Conservation (phyloP, 2,113 vertebrate genomes). For the Brienomyrus brachyistius region DNA sequence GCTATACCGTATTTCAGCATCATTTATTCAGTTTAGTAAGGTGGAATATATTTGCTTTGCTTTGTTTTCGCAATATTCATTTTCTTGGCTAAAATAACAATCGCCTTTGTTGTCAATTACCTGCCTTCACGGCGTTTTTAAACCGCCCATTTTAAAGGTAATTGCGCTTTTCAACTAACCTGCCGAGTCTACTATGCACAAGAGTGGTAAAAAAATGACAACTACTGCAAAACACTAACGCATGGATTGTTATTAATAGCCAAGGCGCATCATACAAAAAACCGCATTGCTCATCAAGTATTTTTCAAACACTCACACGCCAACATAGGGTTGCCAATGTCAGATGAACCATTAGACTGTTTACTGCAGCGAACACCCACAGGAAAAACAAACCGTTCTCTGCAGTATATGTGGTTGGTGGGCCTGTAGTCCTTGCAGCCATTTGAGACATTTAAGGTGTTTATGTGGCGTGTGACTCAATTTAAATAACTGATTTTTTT, state of each 20-base stretch:
- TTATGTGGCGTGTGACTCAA: neutral
- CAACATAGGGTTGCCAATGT: neutral
- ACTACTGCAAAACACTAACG: neutral
- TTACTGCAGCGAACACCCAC: neutral
- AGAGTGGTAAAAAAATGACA: neutral
- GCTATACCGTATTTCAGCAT: neutral
- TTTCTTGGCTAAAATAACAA: neutral
- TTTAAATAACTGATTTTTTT: neutral
- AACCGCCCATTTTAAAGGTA: neutral
- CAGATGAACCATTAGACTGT: neutral
- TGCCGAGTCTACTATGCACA: neutral
- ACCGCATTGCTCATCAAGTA: neutral
- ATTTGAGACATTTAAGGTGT: neutral
- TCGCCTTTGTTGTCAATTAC: neutral
- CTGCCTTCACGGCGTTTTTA: neutral
- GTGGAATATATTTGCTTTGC: neutral
- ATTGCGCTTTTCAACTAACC: neutral
- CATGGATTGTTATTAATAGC: neutral
- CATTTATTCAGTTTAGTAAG: neutral
- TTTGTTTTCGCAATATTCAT: neutral
- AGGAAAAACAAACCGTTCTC: neutral
- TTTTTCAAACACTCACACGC: neutral
- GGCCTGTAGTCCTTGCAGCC: neutral
- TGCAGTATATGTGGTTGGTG: neutral
- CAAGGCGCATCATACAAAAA: neutral